phyloP scores from a whole-genome alignment of 2,888 invertebrate genomes.

The Eristalis tenax region DNA sequence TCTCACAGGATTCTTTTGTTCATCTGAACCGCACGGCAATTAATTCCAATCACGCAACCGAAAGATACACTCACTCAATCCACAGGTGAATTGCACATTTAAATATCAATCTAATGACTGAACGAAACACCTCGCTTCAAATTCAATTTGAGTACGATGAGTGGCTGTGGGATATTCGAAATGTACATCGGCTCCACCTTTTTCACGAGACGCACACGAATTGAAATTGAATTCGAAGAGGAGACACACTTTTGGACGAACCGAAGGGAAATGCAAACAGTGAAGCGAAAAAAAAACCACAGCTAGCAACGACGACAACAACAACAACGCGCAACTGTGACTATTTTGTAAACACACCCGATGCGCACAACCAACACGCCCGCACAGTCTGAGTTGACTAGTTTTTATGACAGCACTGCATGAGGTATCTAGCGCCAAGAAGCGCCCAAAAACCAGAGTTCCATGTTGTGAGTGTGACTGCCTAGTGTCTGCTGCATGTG shows the following conservation, averaged over 20 bases:
- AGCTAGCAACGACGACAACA: too few species aligned
- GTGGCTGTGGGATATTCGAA: slow-evolving; percentile 4
- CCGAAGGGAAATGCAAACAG: too few species aligned
- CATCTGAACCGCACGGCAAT: background rate
- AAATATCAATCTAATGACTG: slow-evolving; percentile 36
- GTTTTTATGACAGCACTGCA: slow-evolving; percentile 54
- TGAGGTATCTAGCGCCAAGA: slow-evolving; percentile 57
- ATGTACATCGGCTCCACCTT: background rate
- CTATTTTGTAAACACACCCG: slow-evolving; percentile 37
- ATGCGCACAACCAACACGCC: slow-evolving; percentile 66
- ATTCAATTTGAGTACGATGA: background rate
- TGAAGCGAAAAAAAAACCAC: background rate
- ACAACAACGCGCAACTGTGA: background rate
- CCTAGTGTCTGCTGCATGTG: too few species aligned
- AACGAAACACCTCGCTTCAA: background rate
- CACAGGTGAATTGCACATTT: slow-evolving; percentile 61
- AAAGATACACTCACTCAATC: slow-evolving; percentile 29
- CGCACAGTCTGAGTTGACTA: slow-evolving; percentile 66
- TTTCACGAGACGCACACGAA: background rate
- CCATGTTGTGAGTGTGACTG: background rate
- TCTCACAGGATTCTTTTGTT: slow-evolving; percentile 20
- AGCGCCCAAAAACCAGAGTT: slow-evolving; percentile 52
- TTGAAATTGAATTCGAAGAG: slow-evolving; percentile 9
- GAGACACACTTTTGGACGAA: slow-evolving; percentile 7
- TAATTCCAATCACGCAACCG: slow-evolving; percentile 60